Conservation (phyloP, 2,888 invertebrate species). For the Pseudolycoriella hygida region DNA sequence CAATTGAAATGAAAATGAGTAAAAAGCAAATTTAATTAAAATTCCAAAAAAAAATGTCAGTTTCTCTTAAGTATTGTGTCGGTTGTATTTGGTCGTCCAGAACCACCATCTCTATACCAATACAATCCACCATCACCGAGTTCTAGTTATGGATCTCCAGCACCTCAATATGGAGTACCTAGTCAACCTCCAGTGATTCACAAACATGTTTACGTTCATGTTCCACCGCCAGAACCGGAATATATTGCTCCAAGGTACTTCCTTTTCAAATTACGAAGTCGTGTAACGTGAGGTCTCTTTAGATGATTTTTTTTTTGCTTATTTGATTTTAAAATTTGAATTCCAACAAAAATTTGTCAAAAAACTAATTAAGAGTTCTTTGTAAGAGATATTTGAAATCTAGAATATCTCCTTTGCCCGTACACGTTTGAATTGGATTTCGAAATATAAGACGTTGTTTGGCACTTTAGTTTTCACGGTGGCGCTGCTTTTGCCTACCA, state of each 20-base stretch:
- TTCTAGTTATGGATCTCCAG: slow-evolving; percentile 35
- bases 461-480: too few relatives aligned
- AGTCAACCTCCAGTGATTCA: slow-evolving; percentile 61
- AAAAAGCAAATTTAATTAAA: too few relatives aligned
- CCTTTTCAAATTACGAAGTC: too few relatives aligned
- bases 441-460: too few relatives aligned
- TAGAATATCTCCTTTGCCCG: too few relatives aligned
- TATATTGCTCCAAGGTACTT: slow-evolving; percentile 45
- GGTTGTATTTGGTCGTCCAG: slow-evolving; percentile 11
- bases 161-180: slow-evolving; percentile 52
- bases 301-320: neutral
- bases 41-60: too few relatives aligned
- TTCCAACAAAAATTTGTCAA: neutral
- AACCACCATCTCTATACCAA: slow-evolving; percentile 17
- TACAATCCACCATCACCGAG: slow-evolving; percentile 18
- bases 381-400: too few relatives aligned
- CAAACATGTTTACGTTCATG: slow-evolving; percentile 82
- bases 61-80: neutral
- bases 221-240: slow-evolving; percentile 74
- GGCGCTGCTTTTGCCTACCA: too few relatives aligned
- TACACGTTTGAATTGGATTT: too few relatives aligned
- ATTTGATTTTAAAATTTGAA: neutral
- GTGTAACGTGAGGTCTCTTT: too few relatives aligned
- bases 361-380: too few relatives aligned
- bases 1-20: too few relatives aligned